Evolutionary conservation across 1,140 invertebrate genomes (phyloP), one percentile per base, ranked within the genome.

Genomic region (Drosophila prosaltans): DNA sequence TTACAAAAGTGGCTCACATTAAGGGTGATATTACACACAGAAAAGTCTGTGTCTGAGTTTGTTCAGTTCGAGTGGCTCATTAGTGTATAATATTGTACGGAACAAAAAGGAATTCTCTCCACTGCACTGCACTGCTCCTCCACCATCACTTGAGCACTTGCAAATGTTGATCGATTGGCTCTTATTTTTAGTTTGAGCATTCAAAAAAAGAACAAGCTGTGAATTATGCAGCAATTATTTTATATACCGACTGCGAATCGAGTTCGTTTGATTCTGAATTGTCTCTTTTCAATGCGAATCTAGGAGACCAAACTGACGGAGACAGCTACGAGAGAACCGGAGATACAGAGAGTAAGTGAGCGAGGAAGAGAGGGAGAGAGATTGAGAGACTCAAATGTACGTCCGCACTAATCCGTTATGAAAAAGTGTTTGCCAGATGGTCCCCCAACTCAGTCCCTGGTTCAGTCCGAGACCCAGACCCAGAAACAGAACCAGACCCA

Each of bases 351-450:
- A 36, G 4, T 36, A 16, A 43, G 41, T 9, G 41, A 16, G 16
- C 16, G 16, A 16, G 16, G 16, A 16, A 16, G 41, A 43, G 1
- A n/a, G 11, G 3, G 1, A 21, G 16, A 21, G 43, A 10, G 45
- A 36, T 30, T 11, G 66, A 60, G 74, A 77, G 75, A 60, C 45
- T 40, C 60, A 55, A 71, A 41, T 55, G 63, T 82, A 88, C 83
- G 83, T 86, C 83, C 83, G 84, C 72, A 83, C 83, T 88, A 86
- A 86, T 88, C 83, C 83, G 83, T 79, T 88, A 86, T 88, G 83
- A 83, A 80, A 81, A 86, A 86, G 83, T 86, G 83, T 86, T 88
- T 86, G 83, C 83, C 83, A 86, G 83, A 86, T 86, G 65, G 66
- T 62, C 83, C 55, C 63, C 66, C 57, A 6, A 21, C 16, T 7